Percentiles rank a stretch among this genome's conserved stretches.
These are phyloP conservation scores for Triplophysa rosa DNA, from an alignment of 2,113 vertebrate species.

Conservation along the genomic window DNA sequence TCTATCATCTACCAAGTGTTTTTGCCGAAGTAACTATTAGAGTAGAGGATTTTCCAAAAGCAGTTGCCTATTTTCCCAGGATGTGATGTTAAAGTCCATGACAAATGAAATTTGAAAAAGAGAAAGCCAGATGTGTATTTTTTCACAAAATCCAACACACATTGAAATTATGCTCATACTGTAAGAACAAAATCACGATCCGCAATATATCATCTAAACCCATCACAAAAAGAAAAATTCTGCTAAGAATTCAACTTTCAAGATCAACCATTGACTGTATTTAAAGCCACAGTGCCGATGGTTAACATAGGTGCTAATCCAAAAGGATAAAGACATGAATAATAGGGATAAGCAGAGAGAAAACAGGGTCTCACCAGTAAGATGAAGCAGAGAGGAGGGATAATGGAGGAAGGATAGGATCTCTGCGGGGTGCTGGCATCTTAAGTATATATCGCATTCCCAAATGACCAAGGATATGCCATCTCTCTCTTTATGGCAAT, in stretches of 20 bases:
- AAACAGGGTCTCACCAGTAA: conserved; percentile 56
- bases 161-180: not conserved
- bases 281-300: not conserved
- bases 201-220: not conserved
- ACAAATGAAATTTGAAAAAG: not conserved
- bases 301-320: conserved; percentile 27
- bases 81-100: not conserved
- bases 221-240: not conserved
- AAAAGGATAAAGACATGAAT: conserved; percentile 21
- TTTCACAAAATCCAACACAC: not conserved
- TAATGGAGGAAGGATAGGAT: conserved; percentile 57
- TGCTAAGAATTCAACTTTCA: not conserved
- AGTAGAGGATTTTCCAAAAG: not conserved
- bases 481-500: conserved; percentile 89
- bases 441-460: conserved; percentile 86
- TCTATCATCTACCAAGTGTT: conserved; percentile 13
- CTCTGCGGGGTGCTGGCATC: conserved; percentile 62
- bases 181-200: not conserved
- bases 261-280: not conserved
- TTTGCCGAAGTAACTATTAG: not conserved
- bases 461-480: conserved; percentile 75
- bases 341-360: conserved; percentile 22
- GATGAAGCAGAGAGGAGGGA: conserved; percentile 48
- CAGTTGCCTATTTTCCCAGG: not conserved
- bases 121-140: not conserved